Evolutionary conservation across 2,113 vertebrate genomes (phyloP), one percentile per base, ranked within the genome.

Genomic region (Cinclus mexicanus): DNA sequence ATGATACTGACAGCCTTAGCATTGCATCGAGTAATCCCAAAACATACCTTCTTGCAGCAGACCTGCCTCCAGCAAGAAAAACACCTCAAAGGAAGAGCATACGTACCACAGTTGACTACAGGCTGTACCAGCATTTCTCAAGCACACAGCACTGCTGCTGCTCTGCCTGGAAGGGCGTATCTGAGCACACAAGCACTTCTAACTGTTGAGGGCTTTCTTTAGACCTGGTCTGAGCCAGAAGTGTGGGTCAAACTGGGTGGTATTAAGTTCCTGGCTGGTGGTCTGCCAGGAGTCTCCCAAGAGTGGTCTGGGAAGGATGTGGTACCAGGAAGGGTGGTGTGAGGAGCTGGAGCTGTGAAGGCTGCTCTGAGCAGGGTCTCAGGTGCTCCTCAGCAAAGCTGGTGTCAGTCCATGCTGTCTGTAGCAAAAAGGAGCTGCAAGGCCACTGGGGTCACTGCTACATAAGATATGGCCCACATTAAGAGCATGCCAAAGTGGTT

Each of bases 51-150:
- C 72, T 42, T 75, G 84, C 53, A 63, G 68, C 63, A 94, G 63
- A 82, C 20, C 56, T 91, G 60, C 47, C 76, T 83, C 74, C 49
- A 78, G 78, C 50, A 90, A 55, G 63, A 50, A 90, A 56, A 91
- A 71, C 26, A n/a, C n/a, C 53, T 79, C 65, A 42, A 83, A 63
- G 37, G 41, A 61, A 70, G 23, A 50, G 7, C 37, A 15, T 0
- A 7, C 31, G 9, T 42, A 59, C 39, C 46, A 46, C 46, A 57
- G 35, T 2, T 50, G 35, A 64, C 21, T 61, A 65, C 12, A 31
- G 33, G 41, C 42, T 72, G 44, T 3, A 26, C 24, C 53, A 81
- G 50, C 72, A 57, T 41, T 69, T 57, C 61, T 47, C 1, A 10
- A 55, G 64, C 37, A 86, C 35, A 10, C 4, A 8, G 53, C 50